A percentile compares a stretch with the other conserved stretches of the same genome.
Evolutionary conservation across 2,797 vertebrate species (phyloP).

Genomic region (Coranthus polyacanthus): DNA sequence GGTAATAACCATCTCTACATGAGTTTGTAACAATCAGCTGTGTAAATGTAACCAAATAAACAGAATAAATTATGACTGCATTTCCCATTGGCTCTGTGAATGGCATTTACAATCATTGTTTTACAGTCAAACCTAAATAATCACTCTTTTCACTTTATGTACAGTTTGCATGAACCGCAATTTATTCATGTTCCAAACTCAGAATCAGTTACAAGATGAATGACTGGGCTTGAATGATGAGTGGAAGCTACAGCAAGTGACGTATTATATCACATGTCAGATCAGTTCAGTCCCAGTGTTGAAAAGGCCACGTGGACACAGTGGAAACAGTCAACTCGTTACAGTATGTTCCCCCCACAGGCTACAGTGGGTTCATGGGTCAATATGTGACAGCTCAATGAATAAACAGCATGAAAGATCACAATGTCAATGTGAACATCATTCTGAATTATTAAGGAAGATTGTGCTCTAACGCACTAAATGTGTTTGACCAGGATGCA

Average conservation of each 20-base stretch:
- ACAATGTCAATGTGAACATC: slow-evolving; percentile 6
- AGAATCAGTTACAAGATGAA: too few relatives aligned
- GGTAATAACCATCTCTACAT: too few relatives aligned
- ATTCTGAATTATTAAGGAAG: neutral
- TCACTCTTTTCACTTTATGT: too few relatives aligned
- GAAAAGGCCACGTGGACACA: slow-evolving; percentile 20
- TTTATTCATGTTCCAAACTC: too few relatives aligned
- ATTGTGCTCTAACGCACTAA: neutral
- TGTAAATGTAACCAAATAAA: too few relatives aligned
- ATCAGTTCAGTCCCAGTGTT: slow-evolving; percentile 9
- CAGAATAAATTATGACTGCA: too few relatives aligned
- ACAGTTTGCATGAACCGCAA: too few relatives aligned
- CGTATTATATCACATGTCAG: slow-evolving; percentile 3
- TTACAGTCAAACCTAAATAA: too few relatives aligned
- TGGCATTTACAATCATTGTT: too few relatives aligned
- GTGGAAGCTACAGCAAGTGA: neutral
- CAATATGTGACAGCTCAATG: slow-evolving; percentile 22
- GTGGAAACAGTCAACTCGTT: slow-evolving; percentile 43
- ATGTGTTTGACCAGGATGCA: neutral
- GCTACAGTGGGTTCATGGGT: slow-evolving; percentile 26
- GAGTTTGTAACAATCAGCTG: too few relatives aligned
- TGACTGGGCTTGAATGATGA: neutral
- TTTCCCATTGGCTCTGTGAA: too few relatives aligned
- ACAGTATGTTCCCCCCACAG: slow-evolving; percentile 33
- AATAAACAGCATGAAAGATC: neutral